A percentile compares a stretch with the other conserved stretches of the same genome.
Evolutionary conservation across 2,888 invertebrate species (phyloP).

Genomic region (Ophion ellenae): DNA sequence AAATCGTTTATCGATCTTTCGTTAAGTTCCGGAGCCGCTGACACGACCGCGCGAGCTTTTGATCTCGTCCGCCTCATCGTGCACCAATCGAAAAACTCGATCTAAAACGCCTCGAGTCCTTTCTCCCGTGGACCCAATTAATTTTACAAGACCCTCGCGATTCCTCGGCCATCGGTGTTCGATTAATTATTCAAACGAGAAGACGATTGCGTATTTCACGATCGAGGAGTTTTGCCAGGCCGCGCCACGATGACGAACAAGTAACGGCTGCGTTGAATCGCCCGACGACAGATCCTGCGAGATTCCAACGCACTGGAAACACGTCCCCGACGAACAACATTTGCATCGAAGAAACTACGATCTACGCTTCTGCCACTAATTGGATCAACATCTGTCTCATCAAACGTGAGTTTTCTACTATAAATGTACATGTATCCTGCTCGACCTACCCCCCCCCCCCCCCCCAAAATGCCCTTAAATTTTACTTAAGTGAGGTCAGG

Average conservation of each 20-base stretch:
- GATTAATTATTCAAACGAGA: conserved; percentile 70
- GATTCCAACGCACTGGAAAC: conserved; percentile 33
- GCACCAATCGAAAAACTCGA: conserved; percentile 40
- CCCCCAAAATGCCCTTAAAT: background rate
- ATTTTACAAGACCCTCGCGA: conserved; percentile 31
- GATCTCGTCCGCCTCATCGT: conserved; percentile 13
- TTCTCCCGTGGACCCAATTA: conserved; percentile 47
- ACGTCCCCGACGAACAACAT: conserved; percentile 43
- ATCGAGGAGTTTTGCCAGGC: conserved; percentile 35
- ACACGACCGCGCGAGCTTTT: background rate
- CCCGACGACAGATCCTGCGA: conserved; percentile 47
- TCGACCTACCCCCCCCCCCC: background rate
- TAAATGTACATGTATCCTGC: background rate
- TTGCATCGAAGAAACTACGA: conserved; percentile 7
- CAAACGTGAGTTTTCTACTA: conserved; percentile 73
- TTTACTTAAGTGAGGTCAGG: background rate
- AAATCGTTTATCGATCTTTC: background rate
- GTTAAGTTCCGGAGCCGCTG: conserved; percentile 2
- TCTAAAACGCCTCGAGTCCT: conserved; percentile 33
- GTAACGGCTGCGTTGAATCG: conserved; percentile 7
- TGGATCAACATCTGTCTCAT: conserved; percentile 73
- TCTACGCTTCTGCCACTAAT: conserved; percentile 17
- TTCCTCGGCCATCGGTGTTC: conserved; percentile 59
- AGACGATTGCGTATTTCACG: conserved; percentile 50
- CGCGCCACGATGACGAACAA: conserved; percentile 40